Base-by-base conservation (phyloP, 35 echinoderm and acorn worm genomes). In the Apostichopus californicus region DNA sequence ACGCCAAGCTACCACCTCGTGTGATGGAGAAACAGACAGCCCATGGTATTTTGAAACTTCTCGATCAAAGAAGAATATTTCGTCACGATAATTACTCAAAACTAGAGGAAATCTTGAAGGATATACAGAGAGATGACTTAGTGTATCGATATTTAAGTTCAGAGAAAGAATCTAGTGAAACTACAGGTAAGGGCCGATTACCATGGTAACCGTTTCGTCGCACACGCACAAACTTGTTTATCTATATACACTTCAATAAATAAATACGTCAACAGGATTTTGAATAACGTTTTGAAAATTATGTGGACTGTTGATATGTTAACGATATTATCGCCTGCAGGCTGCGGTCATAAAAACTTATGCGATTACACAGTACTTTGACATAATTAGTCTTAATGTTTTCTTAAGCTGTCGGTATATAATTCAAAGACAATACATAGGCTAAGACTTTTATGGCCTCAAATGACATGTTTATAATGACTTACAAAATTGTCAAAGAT, bases 11-110 rank as follows among this genome's bases (percentile, higher is more conserved):
- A 58, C 81, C 81, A 2, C 54, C 55, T 60, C 56, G 81, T 59
- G 5, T 23, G 20, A 58, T 58, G 54, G 81, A 56, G 7, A 57
- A 85, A 15, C 21, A 85, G 81, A 24, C 81, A 58, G 81, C 55
- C 20, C 12, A 85, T 8, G 55, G 34, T 5, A 15, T 85, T 8
- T 15, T 85, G 14, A 24, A 8, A 21, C 21, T 85, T 25, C 56
- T 85, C 8, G 81, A 85, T n/a, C 81, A 59, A n/a, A 85, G 81
- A 17, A 54, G 81, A 58, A 61, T 85, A 18, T 58, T 85, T 21
- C 81, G 81, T 20, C 22, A 56, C 9, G 14, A 52, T 13, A 17
- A 85, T 60, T 85, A 85, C 81, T 85, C 81, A 18, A 85, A 59
- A 20, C 56, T 85, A 13, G 81, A 17, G 20, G 81, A 85, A 59